Evolutionary conservation across 1,140 invertebrate genomes (phyloP), one percentile per base, ranked within the genome.

Genomic region (Brachionus paranguensis): DNA sequence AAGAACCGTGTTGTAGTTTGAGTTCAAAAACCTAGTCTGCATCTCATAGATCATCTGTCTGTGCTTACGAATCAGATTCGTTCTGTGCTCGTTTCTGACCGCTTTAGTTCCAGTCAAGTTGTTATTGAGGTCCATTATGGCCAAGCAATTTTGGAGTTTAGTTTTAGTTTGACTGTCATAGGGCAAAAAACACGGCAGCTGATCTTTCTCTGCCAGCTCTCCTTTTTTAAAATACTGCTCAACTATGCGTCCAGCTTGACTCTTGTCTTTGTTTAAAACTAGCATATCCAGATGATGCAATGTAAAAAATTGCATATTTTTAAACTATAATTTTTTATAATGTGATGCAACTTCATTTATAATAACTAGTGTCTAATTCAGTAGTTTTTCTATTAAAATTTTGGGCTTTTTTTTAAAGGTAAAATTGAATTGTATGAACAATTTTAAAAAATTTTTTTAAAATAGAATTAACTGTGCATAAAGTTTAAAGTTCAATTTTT

Each of bases 141-240:
- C 8, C 41, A 41, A 6, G 33, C 7, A 41, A 72, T 37, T 17
- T 72, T 37, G 27, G 4, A 68, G 64, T 3, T 14, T 72, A 7
- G 53, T 55, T 55, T 55, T 55, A 20, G 53, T 20, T 55, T 55
- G 17, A 55, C 68, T 68, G 64, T 74, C n/a, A 53, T 53, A 78
- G 8, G 74, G 74, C 27, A 78, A 78, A 78, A 78, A 78, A 53
- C 74, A 78, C 20, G 74, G 74, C 27, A 78, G 47, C 29, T 78
- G 74, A n/a, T 53, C 11, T 53, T 53, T 50, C 47, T 78, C 74
- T 37, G 74, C 74, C n/a, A 29, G 5, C 33, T 78, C 5, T 29
- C 74, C 45, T 53, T 78, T 5, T 27, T 53, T 11, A 53, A 24
- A 53, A 4, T 29, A 17, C n/a, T 53, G 11, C 17, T 53, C 29